phyloP scores from a whole-genome alignment of 2,797 vertebrate genomes.

The Holocentrus rufus region DNA sequence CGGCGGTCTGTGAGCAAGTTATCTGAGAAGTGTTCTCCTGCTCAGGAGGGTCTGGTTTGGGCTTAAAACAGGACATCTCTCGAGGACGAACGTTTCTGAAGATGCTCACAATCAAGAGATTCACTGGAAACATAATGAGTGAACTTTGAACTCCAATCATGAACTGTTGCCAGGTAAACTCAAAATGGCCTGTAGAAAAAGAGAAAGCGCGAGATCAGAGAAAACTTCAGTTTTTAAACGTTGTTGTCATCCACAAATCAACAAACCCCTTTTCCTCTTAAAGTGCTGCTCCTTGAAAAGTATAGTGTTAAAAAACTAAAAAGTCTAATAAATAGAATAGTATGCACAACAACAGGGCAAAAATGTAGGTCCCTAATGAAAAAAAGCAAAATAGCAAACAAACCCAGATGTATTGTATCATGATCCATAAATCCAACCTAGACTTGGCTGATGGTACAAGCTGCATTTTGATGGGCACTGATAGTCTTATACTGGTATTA shows the following conservation, averaged over 20 bases:
- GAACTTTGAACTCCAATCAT: conserved; percentile 94
- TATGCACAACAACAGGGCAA: too few relatives aligned
- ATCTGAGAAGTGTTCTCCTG: conserved; percentile 56
- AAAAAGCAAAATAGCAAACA: too few relatives aligned
- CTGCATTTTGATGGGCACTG: too few relatives aligned
- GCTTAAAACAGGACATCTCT: conserved; percentile 59
- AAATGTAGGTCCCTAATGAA: too few relatives aligned
- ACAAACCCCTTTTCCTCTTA: too few relatives aligned
- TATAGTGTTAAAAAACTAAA: too few relatives aligned
- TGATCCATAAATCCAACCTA: too few relatives aligned
- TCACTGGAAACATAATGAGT: conserved; percentile 94
- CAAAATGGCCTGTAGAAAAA: conserved; percentile 83
- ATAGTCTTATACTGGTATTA: too few relatives aligned
- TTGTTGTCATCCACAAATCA: background rate
- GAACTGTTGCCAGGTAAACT: conserved; percentile 94
- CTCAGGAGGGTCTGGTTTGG: conserved; percentile 61
- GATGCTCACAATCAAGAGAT: conserved; percentile 92
- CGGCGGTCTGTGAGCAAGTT: conserved; percentile 49
- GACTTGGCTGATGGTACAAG: too few relatives aligned
- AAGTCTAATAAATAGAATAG: too few relatives aligned
- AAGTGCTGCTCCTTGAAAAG: too few relatives aligned
- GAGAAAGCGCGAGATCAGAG: background rate
- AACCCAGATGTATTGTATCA: too few relatives aligned
- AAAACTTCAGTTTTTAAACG: background rate
- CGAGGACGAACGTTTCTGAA: conserved; percentile 83